Base-by-base conservation (phyloP, 1,140 invertebrate species). In the Stenopsyche tienmushanensis region DNA sequence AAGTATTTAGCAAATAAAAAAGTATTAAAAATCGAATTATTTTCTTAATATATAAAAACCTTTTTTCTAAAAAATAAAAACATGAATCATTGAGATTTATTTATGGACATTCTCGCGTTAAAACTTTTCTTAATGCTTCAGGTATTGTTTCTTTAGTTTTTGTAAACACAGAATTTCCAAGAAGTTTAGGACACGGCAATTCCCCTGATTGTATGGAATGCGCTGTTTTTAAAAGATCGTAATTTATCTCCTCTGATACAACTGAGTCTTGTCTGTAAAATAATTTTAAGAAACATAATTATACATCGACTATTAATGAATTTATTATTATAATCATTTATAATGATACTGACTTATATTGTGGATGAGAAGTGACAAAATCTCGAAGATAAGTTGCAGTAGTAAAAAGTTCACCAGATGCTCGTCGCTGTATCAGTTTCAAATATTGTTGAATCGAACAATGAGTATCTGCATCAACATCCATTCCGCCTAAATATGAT, bases 391-490 rank as follows among this genome's bases (percentile, higher is more conserved):
- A 99, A 23, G 88, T 82, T 39, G 94, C 94, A 68, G 93, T 93
- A 41, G 95, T 98, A 70, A 86, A 80, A 13, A 92, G 82, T 73
- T 92, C 88, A 67, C 95, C 94, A 68, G 90, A 89, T 7, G 96
- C 96, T 72, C 96, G 83, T 67, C 87, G 84, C 74, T 94, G 88
- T 75, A 99, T 99, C 42, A 99, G 86, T 74, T 92, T 93, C 52
- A 99, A 84, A 82, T 99, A 99, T 79, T 98, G 93, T 77, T 94
- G 90, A 71, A 99, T 92, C 2, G 95, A 97, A 80, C 96, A 99
- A 74, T 96, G 92, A 21, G 94, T 97, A 76, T 97, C 95, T 3
- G 95, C 92, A 81, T 98, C 96, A 45, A 97, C 90, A 76, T 98
- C 95, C 87, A 98, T 93, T 49, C 88, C 90, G 59, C 88, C 88